Percentiles rank a stretch among this genome's conserved stretches.
Conservation (phyloP, 1,140 invertebrate species). For the Drosophila micromelanica region DNA sequence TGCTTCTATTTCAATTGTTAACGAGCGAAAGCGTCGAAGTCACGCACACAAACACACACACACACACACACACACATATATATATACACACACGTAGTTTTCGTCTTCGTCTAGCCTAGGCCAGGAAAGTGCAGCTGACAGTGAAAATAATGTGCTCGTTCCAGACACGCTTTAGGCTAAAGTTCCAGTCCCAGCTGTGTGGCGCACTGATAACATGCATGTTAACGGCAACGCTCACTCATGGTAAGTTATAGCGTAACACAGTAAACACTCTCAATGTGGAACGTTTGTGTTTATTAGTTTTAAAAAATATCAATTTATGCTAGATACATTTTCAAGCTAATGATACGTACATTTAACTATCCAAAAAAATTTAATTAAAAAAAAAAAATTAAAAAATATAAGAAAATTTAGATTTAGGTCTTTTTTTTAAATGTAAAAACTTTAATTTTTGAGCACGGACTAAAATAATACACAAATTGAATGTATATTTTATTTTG, state of each 20-base stretch:
- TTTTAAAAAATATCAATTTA: too few relatives aligned
- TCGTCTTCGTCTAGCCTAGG: slow-evolving; percentile 30
- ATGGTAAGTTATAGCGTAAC: slow-evolving; percentile 58
- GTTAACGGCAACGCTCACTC: slow-evolving; percentile 62
- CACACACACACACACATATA: slow-evolving; percentile 4
- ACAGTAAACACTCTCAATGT: background rate
- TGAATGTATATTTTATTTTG: too few relatives aligned
- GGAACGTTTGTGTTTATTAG: background rate
- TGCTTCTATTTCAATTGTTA: slow-evolving; percentile 83
- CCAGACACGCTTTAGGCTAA: slow-evolving; percentile 35
- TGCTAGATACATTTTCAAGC: too few relatives aligned
- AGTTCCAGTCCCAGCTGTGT: slow-evolving; percentile 69
- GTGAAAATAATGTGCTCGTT: slow-evolving; percentile 50
- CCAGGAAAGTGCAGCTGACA: slow-evolving; percentile 54
- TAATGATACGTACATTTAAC: too few relatives aligned
- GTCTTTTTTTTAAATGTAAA: too few relatives aligned
- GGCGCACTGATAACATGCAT: slow-evolving; percentile 66
- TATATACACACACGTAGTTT: slow-evolving; percentile 4
- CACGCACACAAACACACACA: slow-evolving; percentile 47
- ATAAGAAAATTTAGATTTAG: too few relatives aligned
- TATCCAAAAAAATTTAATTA: too few relatives aligned
- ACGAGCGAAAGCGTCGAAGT: slow-evolving; percentile 83
- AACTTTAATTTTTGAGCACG: too few relatives aligned
- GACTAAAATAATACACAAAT: too few relatives aligned
- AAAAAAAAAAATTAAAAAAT: too few relatives aligned